Conservation (phyloP, 2,797 vertebrate genomes). For the Micropoecilia bifurca region DNA sequence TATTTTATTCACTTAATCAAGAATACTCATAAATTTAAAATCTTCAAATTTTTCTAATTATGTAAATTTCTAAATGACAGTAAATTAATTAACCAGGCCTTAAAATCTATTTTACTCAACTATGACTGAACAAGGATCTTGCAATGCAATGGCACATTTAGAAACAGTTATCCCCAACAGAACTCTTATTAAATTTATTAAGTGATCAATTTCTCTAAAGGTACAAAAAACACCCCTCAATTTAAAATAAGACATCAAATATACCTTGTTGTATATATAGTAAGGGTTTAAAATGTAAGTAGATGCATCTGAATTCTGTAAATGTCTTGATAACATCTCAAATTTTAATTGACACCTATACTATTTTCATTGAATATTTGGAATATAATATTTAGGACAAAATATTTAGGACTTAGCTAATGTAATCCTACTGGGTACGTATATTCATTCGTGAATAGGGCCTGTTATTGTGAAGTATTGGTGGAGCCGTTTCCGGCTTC, state of each 20-base stretch:
- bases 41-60: too few species aligned
- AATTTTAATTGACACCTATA: not conserved
- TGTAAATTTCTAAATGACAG: not conserved
- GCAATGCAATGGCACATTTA: too few species aligned
- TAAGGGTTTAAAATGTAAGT: not conserved
- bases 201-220: not conserved
- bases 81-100: too few species aligned
- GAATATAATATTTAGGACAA: not conserved
- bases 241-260: not conserved
- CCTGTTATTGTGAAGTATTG: not conserved
- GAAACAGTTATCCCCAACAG: too few species aligned
- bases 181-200: not conserved
- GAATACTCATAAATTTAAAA: not conserved
- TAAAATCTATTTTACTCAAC: too few species aligned
- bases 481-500: not conserved
- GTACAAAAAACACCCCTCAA: not conserved
- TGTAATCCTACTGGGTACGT: not conserved
- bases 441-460: not conserved
- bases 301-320: not conserved
- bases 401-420: not conserved
- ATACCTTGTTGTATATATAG: not conserved
- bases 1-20: not conserved
- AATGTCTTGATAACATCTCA: not conserved
- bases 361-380: not conserved
- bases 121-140: too few species aligned